Conservation (phyloP, 2,888 invertebrate species). For the Drosophila formosana region DNA sequence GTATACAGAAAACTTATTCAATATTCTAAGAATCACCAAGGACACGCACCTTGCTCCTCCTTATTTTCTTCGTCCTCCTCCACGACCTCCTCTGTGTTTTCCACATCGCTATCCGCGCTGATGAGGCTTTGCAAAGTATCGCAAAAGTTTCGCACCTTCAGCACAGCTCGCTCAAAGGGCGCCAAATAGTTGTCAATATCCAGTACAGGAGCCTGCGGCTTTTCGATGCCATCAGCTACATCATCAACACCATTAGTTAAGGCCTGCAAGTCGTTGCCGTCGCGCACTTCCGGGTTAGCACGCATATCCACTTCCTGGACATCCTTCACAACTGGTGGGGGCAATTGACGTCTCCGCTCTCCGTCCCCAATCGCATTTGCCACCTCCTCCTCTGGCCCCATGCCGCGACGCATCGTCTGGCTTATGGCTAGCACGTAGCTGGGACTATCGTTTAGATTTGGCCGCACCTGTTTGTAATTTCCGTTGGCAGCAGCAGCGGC, state of each 20-base stretch:
- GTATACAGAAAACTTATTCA: conserved; percentile 13
- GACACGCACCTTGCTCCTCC: conserved; percentile 26
- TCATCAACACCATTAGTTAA: conserved; percentile 39
- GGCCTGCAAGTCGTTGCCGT: conserved; percentile 23
- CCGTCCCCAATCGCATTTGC: not conserved
- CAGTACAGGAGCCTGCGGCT: conserved; percentile 19
- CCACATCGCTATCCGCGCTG: conserved; percentile 37
- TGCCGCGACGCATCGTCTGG: conserved; percentile 53
- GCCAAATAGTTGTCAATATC: conserved; percentile 56
- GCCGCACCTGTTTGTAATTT: conserved; percentile 74
- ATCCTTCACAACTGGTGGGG: conserved; percentile 24
- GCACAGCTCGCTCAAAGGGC: conserved; percentile 63
- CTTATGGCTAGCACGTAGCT: conserved; percentile 69
- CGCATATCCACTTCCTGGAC: conserved; percentile 32
- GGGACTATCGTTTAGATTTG: conserved; percentile 45
- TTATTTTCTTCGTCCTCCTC: not conserved
- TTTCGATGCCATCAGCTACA: conserved; percentile 17
- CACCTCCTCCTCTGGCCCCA: too few relatives aligned
- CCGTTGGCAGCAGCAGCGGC: conserved; percentile 46
- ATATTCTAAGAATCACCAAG: conserved; percentile 9
- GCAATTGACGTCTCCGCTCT: conserved; percentile 42
- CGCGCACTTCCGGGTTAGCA: conserved; percentile 49
- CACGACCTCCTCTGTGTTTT: not conserved
- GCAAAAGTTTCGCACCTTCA: conserved; percentile 70
- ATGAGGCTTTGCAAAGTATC: conserved; percentile 69